These are phyloP conservation scores for Pseudomyrmex concolor DNA, from an alignment of 1,140 invertebrate species.

Conservation along the genomic window DNA sequence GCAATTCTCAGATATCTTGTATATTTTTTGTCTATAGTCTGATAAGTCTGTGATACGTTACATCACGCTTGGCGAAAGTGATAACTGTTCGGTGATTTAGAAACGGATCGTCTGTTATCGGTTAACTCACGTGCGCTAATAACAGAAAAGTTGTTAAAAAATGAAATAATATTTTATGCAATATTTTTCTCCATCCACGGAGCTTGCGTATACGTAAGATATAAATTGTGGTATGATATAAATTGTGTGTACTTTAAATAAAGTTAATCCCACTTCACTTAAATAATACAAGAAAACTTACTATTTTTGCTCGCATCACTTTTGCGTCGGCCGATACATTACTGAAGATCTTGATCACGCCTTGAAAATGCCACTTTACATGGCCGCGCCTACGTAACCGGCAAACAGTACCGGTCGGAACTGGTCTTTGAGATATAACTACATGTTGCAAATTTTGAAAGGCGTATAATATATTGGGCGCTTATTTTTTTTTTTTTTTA, in stretches of 20 bases:
- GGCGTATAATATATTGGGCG: conserved; percentile 34
- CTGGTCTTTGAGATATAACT: conserved; percentile 49
- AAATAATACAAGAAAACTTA: background rate
- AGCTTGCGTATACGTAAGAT: too few relatives aligned
- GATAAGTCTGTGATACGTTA: background rate
- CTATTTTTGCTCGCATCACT: background rate
- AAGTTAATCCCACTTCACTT: too few relatives aligned
- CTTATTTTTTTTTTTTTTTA: too few relatives aligned
- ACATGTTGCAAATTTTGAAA: conserved; percentile 66
- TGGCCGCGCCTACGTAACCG: conserved; percentile 49
- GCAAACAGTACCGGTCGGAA: conserved; percentile 53
- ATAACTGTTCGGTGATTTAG: conserved; percentile 8
- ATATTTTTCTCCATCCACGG: too few relatives aligned
- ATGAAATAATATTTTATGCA: background rate
- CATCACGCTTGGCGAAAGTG: background rate
- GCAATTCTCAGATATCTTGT: too few relatives aligned
- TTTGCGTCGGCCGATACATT: conserved; percentile 13
- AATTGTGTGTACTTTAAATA: too few relatives aligned
- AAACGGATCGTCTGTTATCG: background rate
- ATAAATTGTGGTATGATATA: too few relatives aligned
- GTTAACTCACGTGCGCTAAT: background rate
- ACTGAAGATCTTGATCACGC: conserved; percentile 25
- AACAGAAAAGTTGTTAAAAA: background rate
- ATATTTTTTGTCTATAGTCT: background rate
- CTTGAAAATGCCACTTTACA: conserved; percentile 55